Evolutionary conservation across 2,797 vertebrate genomes (phyloP).

Genomic region (Xenopus petersii): DNA sequence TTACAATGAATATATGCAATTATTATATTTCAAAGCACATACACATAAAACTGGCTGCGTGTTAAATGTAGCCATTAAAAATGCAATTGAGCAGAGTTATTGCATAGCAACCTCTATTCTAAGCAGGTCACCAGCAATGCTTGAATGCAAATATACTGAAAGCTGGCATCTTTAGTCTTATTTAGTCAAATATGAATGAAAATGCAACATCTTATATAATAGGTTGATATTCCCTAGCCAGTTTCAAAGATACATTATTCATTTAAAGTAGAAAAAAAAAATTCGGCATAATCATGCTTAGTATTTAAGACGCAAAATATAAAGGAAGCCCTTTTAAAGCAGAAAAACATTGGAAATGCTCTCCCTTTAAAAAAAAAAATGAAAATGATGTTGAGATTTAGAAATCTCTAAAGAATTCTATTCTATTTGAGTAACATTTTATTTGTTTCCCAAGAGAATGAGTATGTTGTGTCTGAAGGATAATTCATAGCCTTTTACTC

Average conservation of each 20-base stretch:
- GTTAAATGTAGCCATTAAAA: background rate
- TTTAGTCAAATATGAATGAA: conserved; percentile 21
- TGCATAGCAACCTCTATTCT: background rate
- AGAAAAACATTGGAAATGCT: background rate
- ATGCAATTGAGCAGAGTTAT: background rate
- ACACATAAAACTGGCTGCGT: background rate
- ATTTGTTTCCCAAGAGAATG: conserved; percentile 35
- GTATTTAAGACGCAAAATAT: conserved; percentile 12
- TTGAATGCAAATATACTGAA: background rate
- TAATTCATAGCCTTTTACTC: conserved; percentile 25
- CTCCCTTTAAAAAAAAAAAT: conserved; percentile 8
- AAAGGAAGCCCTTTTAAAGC: conserved; percentile 9
- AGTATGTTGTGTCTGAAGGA: conserved; percentile 30
- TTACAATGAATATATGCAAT: no score
- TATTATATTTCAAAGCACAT: no score
- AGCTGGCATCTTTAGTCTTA: background rate
- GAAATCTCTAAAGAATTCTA: conserved; percentile 23
- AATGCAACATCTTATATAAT: conserved; percentile 17
- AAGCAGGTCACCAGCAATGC: background rate
- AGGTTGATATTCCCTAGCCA: conserved; percentile 15
- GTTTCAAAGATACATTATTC: conserved; percentile 29
- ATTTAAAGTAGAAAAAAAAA: conserved; percentile 18
- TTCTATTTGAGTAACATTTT: conserved; percentile 38
- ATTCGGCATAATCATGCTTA: conserved; percentile 23
- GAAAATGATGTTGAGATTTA: conserved; percentile 9